Conservation (phyloP, 2,888 invertebrate species). For the Tribolium freemani region DNA sequence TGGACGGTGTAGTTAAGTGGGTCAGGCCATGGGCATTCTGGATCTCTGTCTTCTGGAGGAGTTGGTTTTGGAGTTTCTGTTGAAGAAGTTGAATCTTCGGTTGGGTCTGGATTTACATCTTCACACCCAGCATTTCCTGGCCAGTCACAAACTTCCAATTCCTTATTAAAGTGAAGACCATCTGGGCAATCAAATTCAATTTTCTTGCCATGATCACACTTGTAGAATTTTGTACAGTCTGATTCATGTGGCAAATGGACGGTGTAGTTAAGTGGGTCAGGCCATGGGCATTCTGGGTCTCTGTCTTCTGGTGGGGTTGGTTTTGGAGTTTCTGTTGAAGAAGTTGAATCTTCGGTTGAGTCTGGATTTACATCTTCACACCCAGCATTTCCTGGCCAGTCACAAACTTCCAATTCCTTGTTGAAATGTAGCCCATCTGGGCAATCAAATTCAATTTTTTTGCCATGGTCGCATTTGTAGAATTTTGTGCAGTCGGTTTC, state of each 20-base stretch:
- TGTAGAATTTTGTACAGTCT: constrained; percentile 48
- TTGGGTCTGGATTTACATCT: background rate
- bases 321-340: background rate
- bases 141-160: constrained; percentile 44
- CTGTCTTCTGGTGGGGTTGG: constrained; percentile 12
- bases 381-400: constrained; percentile 39
- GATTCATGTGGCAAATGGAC: constrained; percentile 47
- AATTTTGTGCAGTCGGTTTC: constrained; percentile 47
- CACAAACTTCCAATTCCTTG: constrained; percentile 37
- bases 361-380: constrained; percentile 4
- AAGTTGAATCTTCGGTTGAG: constrained; percentile 4
- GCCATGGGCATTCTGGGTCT: constrained; percentile 43
- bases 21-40: constrained; percentile 43
- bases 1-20: constrained; percentile 37
- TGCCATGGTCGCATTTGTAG: constrained; percentile 43
- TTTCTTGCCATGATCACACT: constrained; percentile 36
- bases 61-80: background rate
- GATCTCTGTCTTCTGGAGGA: constrained; percentile 23
- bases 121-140: constrained; percentile 29
- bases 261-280: constrained; percentile 34
- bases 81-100: constrained; percentile 1
- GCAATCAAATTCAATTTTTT: constrained; percentile 35
- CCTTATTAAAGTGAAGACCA: constrained; percentile 34
- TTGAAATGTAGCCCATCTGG: constrained; percentile 39
- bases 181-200: constrained; percentile 38